Conservation (phyloP, 2,113 vertebrate genomes). For the Numenius arquata region DNA sequence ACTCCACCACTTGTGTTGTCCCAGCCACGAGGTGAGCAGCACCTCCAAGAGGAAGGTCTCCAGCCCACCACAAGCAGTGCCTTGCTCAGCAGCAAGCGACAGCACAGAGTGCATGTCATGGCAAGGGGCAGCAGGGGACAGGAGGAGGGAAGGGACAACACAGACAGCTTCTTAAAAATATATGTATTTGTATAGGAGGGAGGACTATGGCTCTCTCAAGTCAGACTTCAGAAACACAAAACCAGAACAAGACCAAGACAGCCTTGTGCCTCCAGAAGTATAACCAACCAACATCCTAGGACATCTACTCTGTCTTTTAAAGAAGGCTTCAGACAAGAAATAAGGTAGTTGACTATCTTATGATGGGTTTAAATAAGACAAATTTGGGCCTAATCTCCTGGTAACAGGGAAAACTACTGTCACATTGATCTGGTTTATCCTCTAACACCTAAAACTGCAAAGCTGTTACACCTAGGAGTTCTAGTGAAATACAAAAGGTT, state of each 20-base stretch:
- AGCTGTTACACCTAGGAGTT: not conserved
- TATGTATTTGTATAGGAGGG: not conserved
- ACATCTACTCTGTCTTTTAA: not conserved
- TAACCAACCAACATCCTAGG: not conserved
- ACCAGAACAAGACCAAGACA: not conserved
- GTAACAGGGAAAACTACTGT: not conserved
- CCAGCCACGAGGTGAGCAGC: rapidly evolving
- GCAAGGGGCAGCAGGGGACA: not conserved
- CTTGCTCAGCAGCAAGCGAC: rapidly evolving
- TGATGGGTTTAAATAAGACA: not conserved
- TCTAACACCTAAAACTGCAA: not conserved
- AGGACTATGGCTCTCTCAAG: not conserved
- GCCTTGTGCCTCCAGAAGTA: rapidly evolving
- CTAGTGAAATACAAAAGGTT: not conserved
- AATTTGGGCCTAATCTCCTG: not conserved
- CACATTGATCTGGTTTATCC: not conserved
- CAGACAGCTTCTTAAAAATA: not conserved
- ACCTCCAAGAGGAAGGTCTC: not conserved
- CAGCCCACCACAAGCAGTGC: not conserved
- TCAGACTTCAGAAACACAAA: not conserved
- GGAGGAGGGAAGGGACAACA: not conserved
- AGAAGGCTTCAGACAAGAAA: not conserved
- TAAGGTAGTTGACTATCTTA: not conserved
- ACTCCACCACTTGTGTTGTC: not conserved
- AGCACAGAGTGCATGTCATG: not conserved